Base-by-base conservation (phyloP, 2,797 vertebrate genomes). In the Lutjanus argentimaculatus region DNA sequence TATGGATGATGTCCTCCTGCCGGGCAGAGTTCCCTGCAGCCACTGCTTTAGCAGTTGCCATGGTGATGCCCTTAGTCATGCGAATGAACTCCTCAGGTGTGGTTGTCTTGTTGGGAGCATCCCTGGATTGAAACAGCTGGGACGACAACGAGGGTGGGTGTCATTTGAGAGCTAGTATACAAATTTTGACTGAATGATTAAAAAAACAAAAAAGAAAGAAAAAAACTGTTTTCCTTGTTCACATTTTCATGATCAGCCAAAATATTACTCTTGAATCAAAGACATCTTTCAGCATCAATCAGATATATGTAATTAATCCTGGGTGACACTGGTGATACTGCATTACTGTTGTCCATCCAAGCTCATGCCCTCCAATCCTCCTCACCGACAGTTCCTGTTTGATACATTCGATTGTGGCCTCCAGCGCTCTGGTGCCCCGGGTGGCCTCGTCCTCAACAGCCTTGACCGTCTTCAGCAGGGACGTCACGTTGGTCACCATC, bases 61-160 rank as follows among this genome's bases (percentile, higher is more conserved):
- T 97, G 89, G 98, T 99, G 96, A 99, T 99, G 79, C 98, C 98
- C 93, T 99, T 99, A 1, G 97, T 99, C 98, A 99, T 99, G 82
- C 98, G 97, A 77, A 99, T 99, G 9, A 99, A 99, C 91, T 99
- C 98, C 88, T 99, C 98, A 6, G 98, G 98, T 43, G 98, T 97
- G 53, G 97, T 97, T 6, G 94, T 96, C 94, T 96, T 98, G 74
- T 97, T 97, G 53, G 98, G 98, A 83, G 95, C 72, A 53, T 97
- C 97, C 10, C 92, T 97, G 6, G 97, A 97, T 80, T 97, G 97
- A 85, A 99, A 99, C 52, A 99, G 91, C 98, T 99, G 85, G 15
- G 48, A 40, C 0, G 52, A 84, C 5, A 65, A 42, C 67, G 49
- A 25, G 2, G 9, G 42, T 8, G 57, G 48, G 57, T 36, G 16